Base-by-base conservation (phyloP, 2,888 invertebrate species). In the Habroteleia sp. region DNA sequence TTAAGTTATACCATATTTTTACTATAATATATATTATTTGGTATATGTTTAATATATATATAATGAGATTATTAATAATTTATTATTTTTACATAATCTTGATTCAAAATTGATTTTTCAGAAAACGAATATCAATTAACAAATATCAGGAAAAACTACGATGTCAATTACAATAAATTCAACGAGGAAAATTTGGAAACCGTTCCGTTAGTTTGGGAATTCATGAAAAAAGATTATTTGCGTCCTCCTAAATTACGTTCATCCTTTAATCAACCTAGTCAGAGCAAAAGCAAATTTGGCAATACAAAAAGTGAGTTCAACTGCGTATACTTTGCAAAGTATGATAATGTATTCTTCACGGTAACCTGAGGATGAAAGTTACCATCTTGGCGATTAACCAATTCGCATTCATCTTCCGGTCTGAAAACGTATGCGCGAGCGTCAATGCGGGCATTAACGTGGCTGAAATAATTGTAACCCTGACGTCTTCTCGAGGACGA, bases 401-500 rank as follows among this genome's bases (percentile, higher is more conserved):
- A 74, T 66, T 44, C 31, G 39, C 37, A 11, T 27, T 14, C 63
- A 23, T n/a, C 44, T 31, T 46, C 66, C 73, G 60, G 65, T 41
- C 25, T 60, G 29, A 29, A 66, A 46, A 46, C 48, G 39, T 37
- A 37, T 23, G 50, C 14, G 14, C 48, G 33, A 6, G 41, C 23
- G 31, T 35, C 62, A 63, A 74, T 63, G 27, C 50, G 63, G 31
- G 16, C 52, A 54, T 33, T 65, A 65, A 66, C 56, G 79, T 82
- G 78, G 78, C 79, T 80, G 84, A 84, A 85, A 84, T 84, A 85
- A 86, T 69, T 72, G 74, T 74, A 78, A 80, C 82, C 82, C 78
- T 82, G 82, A 80, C 62, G 77, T 77, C 76, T 77, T 78, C 76
- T 77, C 81, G 82, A 84, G 85, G 85, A 80, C 81, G 60, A 63